A percentile compares a stretch with the other conserved stretches of the same genome.
Conservation (phyloP, 2,888 invertebrate genomes). For the Cryptus armator region DNA sequence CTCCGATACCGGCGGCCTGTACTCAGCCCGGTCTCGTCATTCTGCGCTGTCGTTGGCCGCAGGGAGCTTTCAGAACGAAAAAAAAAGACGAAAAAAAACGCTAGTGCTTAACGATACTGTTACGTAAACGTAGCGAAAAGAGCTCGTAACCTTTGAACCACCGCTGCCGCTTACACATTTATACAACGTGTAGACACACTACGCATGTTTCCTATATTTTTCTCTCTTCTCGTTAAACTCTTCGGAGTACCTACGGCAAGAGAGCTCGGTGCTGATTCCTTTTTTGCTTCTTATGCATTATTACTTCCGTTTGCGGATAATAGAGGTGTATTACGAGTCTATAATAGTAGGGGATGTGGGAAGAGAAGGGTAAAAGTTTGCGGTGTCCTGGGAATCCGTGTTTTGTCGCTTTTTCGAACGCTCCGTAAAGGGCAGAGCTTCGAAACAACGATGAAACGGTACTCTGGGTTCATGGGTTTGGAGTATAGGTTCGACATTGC, state of each 20-base stretch:
- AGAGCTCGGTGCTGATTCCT: background rate
- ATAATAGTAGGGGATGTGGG: too few relatives aligned
- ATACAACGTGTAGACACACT: slow-evolving; percentile 13
- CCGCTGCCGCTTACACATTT: background rate
- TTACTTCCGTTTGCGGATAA: background rate
- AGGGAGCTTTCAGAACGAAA: slow-evolving; percentile 8
- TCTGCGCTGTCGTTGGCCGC: slow-evolving; percentile 7
- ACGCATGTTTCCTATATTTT: background rate
- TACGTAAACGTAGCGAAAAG: background rate
- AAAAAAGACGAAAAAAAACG: slow-evolving; percentile 8
- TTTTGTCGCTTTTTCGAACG: too few relatives aligned
- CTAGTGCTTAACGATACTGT: slow-evolving; percentile 50
- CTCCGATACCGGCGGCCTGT: slow-evolving; percentile 49
- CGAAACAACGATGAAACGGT: slow-evolving; percentile 45
- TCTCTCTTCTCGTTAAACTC: slow-evolving; percentile 8
- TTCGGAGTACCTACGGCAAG: background rate
- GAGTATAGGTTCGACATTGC: slow-evolving; percentile 41
- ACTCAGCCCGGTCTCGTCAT: slow-evolving; percentile 48
- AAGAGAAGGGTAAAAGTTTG: too few relatives aligned
- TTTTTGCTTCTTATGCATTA: background rate
- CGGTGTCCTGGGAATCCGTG: too few relatives aligned
- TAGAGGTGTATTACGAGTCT: too few relatives aligned
- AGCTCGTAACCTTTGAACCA: slow-evolving; percentile 35
- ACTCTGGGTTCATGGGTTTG: background rate
- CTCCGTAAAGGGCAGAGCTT: background rate